Conservation (phyloP, 2,113 vertebrate species). For the Mesocricetus auratus region DNA sequence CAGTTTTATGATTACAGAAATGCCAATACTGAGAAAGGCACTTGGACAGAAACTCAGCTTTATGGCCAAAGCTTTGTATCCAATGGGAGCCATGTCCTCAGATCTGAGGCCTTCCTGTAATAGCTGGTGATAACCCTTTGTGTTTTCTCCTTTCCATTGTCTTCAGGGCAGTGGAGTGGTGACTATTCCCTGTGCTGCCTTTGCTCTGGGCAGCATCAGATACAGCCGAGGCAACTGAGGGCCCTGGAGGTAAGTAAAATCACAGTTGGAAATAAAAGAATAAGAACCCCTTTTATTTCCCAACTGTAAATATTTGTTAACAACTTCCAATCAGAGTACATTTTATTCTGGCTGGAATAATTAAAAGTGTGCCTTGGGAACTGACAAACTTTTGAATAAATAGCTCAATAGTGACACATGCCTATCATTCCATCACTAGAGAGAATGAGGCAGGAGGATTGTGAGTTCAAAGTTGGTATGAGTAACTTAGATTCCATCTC, state of each 20-base stretch:
- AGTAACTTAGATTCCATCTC: neutral
- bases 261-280: conserved; percentile 60
- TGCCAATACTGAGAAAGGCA: neutral
- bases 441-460: neutral
- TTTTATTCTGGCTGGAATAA: conserved; percentile 52
- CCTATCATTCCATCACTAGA: neutral
- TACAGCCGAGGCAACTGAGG: conserved; percentile 29
- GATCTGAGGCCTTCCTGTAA: conserved; percentile 55
- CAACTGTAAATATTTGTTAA: neutral
- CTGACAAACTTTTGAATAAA: neutral
- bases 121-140: conserved; percentile 35
- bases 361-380: neutral
- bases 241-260: conserved; percentile 48
- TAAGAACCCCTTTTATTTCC: neutral
- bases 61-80: neutral
- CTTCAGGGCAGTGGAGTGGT: neutral
- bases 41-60: neutral
- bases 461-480: neutral
- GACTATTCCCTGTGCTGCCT: conserved; percentile 27
- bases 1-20: neutral
- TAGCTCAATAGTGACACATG: neutral
- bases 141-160: neutral
- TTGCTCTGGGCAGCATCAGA: conserved; percentile 51
- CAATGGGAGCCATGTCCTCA: conserved; percentile 25
- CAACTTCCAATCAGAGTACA: conserved; percentile 36